Base-by-base conservation (phyloP, 2,113 vertebrate genomes). In the Aphelocoma coerulescens region DNA sequence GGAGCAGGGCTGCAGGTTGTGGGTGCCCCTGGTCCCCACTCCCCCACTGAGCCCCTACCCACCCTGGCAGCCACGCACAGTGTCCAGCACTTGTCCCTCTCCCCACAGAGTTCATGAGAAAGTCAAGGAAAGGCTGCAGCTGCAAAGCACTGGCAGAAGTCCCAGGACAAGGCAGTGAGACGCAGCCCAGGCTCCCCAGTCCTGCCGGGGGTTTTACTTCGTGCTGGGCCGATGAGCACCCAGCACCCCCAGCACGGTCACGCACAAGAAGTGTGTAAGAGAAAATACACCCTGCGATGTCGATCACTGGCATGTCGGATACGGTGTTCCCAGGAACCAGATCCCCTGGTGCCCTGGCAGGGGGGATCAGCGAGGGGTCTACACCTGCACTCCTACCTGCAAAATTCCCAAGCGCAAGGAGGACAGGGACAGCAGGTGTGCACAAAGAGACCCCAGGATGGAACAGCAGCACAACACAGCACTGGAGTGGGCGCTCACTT, bases 401-500 rank as follows among this genome's bases (percentile, higher is more conserved):
- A n/a, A 30, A 46, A 62, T 4, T 20, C 44, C 32, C 32, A 2
- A 15, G 28, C 0, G 7, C 0, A 1, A 48, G 48, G 54, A 71
- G 44, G 16, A 35, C 4, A 0, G 0, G 52, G 63, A 39, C 16
- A 33, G 28, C n/a, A 4, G 21, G 8, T 22, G 21, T 12, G 16
- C 83, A 85, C 1, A 0, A 13, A n/a, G 49, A n/a, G 67, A 66
- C 12, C 32, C 4, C 3, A 1, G 37, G 55, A 30, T 22, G 48
- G 69, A 28, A 28, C 41, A 33, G 68, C 77, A 66, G 63, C 51
- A 46, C 35, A 10, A 5, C 33, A 1, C 24, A 1, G 37, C 62
- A 4, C 6, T 2, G 0, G 41, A 24, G 73, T 1, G 39, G 66
- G 33, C 0, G 16, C 49, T 79, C 4, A 0, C 57, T 57, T n/a